Base-by-base conservation (phyloP, 1,140 invertebrate species). In the Amphibalanus amphitrite region DNA sequence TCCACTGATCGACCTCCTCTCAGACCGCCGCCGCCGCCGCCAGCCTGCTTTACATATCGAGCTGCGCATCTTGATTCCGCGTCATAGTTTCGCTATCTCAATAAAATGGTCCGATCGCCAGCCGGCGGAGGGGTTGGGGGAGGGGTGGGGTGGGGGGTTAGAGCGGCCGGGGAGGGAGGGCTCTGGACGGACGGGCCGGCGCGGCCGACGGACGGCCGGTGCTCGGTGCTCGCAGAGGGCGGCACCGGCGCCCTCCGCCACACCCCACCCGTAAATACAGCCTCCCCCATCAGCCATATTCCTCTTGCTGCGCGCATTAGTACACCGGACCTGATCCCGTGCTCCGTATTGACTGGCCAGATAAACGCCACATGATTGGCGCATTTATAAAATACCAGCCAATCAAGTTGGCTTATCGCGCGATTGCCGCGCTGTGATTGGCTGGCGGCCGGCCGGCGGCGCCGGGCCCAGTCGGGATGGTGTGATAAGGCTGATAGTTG, bases 341-440 rank as follows among this genome's bases (percentile, higher is more conserved):
- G 47, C 47, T 20, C 47, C 20, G 47, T 59, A 59, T 59, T 59
- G 47, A 59, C 47, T 59, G 20, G 47, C 13, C 47, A 59, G 47
- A 59, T 59, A 59, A 59, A 59, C 47, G 47, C 47, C 47, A 59
- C 47, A 59, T 59, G 47, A 59, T 59, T 59, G 47, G 47, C 47
- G 47, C 47, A 59, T 59, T 59, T 59, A 59, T 59, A 59, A 59
- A 59, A 59, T 59, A 59, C 47, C 47, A 59, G 47, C 47, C 47
- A 59, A 59, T 59, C 47, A 59, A 59, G 47, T 59, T 59, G 47
- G 47, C 47, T 59, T 59, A 59, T 59, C 47, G 47, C 47, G 47
- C 47, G 47, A 59, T 59, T 59, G 47, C 47, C 47, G 47, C 13
- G 13, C 47, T 59, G 47, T 59, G 47, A 59, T 59, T 59, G 47